A percentile compares a stretch with the other conserved stretches of the same genome.
Conservation (phyloP, 1,140 invertebrate genomes). For the Eubasilissa regina region DNA sequence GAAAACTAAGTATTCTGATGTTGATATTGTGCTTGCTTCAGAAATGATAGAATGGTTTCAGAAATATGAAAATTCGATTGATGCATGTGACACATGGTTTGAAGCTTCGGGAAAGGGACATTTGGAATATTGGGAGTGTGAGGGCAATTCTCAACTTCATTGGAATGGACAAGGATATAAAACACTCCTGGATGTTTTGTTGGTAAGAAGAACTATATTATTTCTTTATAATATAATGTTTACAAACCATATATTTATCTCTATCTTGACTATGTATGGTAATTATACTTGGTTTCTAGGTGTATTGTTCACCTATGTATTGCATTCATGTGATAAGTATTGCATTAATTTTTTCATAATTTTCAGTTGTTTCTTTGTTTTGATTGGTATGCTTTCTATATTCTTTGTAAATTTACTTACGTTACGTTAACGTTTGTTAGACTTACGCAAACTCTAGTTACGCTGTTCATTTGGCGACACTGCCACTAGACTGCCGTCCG, state of each 20-base stretch:
- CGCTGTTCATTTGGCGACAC: too few relatives aligned
- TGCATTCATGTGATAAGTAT: too few relatives aligned
- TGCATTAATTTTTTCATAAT: too few relatives aligned
- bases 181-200: slow-evolving; percentile 74
- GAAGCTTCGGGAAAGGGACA: slow-evolving; percentile 74
- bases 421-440: too few relatives aligned
- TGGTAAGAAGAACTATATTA: slow-evolving; percentile 67
- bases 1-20: slow-evolving; percentile 9
- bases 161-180: slow-evolving; percentile 77
- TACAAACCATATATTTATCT: neutral
- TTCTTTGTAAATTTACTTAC: too few relatives aligned
- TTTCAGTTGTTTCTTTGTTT: too few relatives aligned
- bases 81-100: slow-evolving; percentile 75
- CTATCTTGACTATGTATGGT: neutral
- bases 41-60: slow-evolving; percentile 21
- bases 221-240: neutral
- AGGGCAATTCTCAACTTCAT: slow-evolving; percentile 73
- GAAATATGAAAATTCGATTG: slow-evolving; percentile 70
- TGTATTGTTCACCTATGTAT: too few relatives aligned
- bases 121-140: slow-evolving; percentile 73
- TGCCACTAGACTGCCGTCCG: too few relatives aligned
- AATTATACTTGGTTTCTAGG: too few relatives aligned
- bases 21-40: neutral
- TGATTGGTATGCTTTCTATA: too few relatives aligned
- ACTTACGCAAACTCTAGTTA: too few relatives aligned